Evolutionary conservation across 2,797 vertebrate species (phyloP).

Genomic region (Denticeps clupeoides): DNA sequence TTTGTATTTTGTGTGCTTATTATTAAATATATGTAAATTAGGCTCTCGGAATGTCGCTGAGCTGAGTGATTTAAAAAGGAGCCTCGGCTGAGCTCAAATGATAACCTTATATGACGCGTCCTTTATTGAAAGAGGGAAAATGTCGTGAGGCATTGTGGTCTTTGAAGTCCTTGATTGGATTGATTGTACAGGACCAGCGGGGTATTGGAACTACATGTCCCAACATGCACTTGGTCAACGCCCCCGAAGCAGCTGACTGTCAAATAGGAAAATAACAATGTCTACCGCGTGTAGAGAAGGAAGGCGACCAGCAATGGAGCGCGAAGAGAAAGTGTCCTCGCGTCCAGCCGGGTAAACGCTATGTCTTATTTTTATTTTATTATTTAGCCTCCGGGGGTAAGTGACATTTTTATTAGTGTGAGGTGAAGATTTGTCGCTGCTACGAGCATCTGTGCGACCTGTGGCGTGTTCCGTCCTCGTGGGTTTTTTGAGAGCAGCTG

Average conservation of each 20-base stretch:
- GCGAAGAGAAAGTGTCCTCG: constrained; percentile 44
- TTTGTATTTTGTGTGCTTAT: background rate
- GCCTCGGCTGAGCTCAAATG: background rate
- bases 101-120: constrained; percentile 12
- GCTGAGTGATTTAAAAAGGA: background rate
- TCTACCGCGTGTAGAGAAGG: constrained; percentile 45
- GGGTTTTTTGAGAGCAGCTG: constrained; percentile 1
- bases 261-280: constrained; percentile 44
- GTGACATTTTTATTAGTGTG: background rate
- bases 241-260: constrained; percentile 44
- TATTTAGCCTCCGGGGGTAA: too few species aligned
- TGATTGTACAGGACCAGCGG: fast-evolving
- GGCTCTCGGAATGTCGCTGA: background rate
- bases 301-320: constrained; percentile 54
- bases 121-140: background rate
- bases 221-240: constrained; percentile 32
- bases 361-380: background rate
- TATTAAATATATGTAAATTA: background rate
- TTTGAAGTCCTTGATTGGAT: constrained; percentile 25
- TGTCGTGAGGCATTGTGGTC: constrained; percentile 34
- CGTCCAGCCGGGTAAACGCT: constrained; percentile 44
- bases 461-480: constrained; percentile 17
- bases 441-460: constrained; percentile 4
- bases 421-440: background rate
- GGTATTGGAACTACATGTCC: constrained; percentile 40